A percentile compares a stretch with the other conserved stretches of the same genome.
Evolutionary conservation across 2,888 invertebrate genomes (phyloP).

Genomic region (Coelopa pilipes): DNA sequence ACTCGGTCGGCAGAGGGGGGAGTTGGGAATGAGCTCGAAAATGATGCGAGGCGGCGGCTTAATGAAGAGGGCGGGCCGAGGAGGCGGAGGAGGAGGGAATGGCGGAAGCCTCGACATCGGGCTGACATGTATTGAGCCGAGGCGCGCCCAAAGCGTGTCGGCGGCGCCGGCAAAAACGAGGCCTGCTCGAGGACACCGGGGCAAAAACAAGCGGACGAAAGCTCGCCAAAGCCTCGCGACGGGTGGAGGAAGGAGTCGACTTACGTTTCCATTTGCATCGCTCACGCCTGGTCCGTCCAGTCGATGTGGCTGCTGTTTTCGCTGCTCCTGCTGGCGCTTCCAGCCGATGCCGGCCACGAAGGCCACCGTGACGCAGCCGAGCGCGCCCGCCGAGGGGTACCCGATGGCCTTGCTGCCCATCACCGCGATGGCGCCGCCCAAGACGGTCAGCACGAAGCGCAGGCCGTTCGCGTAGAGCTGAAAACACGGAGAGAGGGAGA

Average conservation of each 20-base stretch:
- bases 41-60: neutral
- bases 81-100: too few species aligned
- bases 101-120: too few species aligned
- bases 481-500: too few species aligned
- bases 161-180: too few species aligned
- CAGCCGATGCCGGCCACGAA: constrained; percentile 71
- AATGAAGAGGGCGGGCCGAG: neutral
- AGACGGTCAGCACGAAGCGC: constrained; percentile 70
- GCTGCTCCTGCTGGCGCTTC: constrained; percentile 63
- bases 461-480: constrained; percentile 67
- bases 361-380: constrained; percentile 70
- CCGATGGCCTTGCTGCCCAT: constrained; percentile 73
- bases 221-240: too few species aligned
- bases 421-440: constrained; percentile 74
- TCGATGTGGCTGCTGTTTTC: constrained; percentile 43
- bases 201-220: too few species aligned
- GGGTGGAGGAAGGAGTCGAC: constrained; percentile 49
- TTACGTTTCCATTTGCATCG: constrained; percentile 58
- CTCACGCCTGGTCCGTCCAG: constrained; percentile 37
- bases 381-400: constrained; percentile 73
- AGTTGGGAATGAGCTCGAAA: too few species aligned
- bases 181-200: too few species aligned
- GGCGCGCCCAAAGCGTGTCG: too few species aligned
- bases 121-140: too few species aligned
- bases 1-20: too few species aligned